phyloP scores from a whole-genome alignment of 2,797 vertebrate species.

The Paguma larvata region DNA sequence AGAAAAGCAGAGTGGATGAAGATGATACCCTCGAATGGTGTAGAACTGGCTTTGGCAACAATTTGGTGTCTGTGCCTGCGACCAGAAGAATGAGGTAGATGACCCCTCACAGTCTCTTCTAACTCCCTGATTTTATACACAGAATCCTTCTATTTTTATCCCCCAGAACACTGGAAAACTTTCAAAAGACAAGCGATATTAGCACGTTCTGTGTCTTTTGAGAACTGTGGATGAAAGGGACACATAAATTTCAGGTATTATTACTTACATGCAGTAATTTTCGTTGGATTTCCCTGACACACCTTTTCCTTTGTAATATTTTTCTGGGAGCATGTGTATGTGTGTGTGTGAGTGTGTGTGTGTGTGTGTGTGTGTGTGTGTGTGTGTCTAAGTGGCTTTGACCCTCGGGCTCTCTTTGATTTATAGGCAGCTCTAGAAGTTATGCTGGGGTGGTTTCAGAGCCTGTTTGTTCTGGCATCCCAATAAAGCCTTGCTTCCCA shows the following conservation, averaged over 20 bases:
- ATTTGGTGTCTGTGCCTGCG: not conserved
- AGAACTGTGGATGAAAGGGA: slow-evolving; percentile 75
- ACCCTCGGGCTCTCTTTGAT: slow-evolving; percentile 79
- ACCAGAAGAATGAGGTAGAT: not conserved
- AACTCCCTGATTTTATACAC: slow-evolving; percentile 26
- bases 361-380: slow-evolving; percentile 44
- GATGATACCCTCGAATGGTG: not conserved
- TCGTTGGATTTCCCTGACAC: slow-evolving; percentile 76
- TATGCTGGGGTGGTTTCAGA: slow-evolving; percentile 74
- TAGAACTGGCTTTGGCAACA: not conserved
- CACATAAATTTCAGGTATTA: slow-evolving; percentile 76
- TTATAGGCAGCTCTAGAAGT: slow-evolving; percentile 77
- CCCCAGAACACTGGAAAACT: slow-evolving; percentile 50
- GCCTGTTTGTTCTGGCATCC: slow-evolving; percentile 83
- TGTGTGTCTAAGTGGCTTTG: slow-evolving; percentile 72
- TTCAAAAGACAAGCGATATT: slow-evolving; percentile 74
- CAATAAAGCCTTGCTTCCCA: slow-evolving; percentile 83
- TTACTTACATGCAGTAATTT: slow-evolving; percentile 69
- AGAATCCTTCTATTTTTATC: slow-evolving; percentile 43
- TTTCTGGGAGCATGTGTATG: slow-evolving; percentile 60
- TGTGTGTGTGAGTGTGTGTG: slow-evolving; percentile 27
- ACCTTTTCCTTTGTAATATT: slow-evolving; percentile 80
- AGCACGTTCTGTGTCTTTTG: slow-evolving; percentile 68
- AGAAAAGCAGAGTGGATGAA: not conserved
- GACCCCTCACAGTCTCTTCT: not conserved